Base-by-base conservation (phyloP, 2,888 invertebrate species). In the Lysandra bellargus region DNA sequence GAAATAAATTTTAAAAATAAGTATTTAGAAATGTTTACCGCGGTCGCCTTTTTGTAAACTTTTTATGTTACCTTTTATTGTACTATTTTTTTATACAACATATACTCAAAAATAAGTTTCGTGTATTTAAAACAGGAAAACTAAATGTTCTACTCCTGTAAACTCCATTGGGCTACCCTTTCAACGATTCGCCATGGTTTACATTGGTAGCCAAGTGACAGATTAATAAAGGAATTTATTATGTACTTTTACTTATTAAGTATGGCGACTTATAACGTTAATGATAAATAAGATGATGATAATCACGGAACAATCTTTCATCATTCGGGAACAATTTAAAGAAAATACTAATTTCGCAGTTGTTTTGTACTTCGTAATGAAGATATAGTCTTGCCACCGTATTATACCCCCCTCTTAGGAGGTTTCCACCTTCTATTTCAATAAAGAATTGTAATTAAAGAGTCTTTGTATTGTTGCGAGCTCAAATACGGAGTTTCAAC, bases 291-390 rank as follows among this genome's bases (percentile, higher is more conserved):
- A n/a, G 9, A n/a, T 7, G 23, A 61, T 61, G 61, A 23, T 61
- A 2, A 60, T 60, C 17, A 60, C 6, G 17, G 1, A 60, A n/a
- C 4, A 6, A 60, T 60, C n/a, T 49, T 49, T 49, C 49, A 49
- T 49, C 9, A 12, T 60, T 60, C 17, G 5, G 6, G 60, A 60
- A 61, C 61, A 61, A 61, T 23, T 61, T 61, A 61, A 23, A 61
- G 61, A 61, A 61, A 23, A 61, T 61, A 17, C 7, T n/a, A 61
- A n/a, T 61, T 61, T 61, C 57, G 61, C 2, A 23, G 61, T 61
- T 61, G 61, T 23, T 61, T 61, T 61, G n/a, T 61, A n/a, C 61
- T 9, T 61, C 61, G 23, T 61, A 61, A 61, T 61, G 23, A 61
- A 61, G 61, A 61, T 23, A 23, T 61, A 23, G 6, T 9, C 61